These are phyloP conservation scores for Myotis brandtii DNA, from an alignment of 2,113 vertebrate species.

Conservation along the genomic window DNA sequence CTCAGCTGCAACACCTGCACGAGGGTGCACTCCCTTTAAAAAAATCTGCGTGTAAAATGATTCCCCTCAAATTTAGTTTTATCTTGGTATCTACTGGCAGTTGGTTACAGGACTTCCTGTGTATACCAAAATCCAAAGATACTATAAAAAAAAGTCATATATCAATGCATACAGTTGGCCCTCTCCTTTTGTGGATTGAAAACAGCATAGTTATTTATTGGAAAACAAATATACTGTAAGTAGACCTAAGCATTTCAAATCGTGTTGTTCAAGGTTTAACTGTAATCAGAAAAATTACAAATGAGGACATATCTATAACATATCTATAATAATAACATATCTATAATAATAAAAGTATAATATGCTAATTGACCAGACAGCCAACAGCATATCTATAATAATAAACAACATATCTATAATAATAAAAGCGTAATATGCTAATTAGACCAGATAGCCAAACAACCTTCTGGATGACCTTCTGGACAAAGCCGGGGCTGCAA, in stretches of 20 bases:
- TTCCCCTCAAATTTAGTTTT: background rate
- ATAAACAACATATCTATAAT: too few relatives aligned
- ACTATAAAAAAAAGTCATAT: background rate
- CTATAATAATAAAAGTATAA: too few relatives aligned
- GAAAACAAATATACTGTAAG: background rate
- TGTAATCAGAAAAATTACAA: background rate
- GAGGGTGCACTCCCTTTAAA: too few relatives aligned
- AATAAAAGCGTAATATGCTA: too few relatives aligned
- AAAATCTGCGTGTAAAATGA: background rate
- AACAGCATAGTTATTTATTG: background rate
- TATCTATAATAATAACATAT: too few relatives aligned
- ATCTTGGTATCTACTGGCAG: background rate
- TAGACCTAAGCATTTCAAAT: background rate
- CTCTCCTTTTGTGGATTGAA: background rate
- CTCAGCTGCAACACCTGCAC: too few relatives aligned
- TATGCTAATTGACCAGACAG: too few relatives aligned
- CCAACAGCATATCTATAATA: too few relatives aligned
- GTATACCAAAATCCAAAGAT: background rate
- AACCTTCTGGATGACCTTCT: too few relatives aligned
- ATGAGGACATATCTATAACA: background rate
- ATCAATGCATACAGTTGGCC: background rate
- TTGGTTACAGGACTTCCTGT: background rate
- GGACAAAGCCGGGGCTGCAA: too few relatives aligned
- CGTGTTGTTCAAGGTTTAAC: background rate
- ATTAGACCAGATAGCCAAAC: too few relatives aligned